These are phyloP conservation scores for Momotus momota DNA, from an alignment of 2,797 vertebrate species.

Conservation along the genomic window DNA sequence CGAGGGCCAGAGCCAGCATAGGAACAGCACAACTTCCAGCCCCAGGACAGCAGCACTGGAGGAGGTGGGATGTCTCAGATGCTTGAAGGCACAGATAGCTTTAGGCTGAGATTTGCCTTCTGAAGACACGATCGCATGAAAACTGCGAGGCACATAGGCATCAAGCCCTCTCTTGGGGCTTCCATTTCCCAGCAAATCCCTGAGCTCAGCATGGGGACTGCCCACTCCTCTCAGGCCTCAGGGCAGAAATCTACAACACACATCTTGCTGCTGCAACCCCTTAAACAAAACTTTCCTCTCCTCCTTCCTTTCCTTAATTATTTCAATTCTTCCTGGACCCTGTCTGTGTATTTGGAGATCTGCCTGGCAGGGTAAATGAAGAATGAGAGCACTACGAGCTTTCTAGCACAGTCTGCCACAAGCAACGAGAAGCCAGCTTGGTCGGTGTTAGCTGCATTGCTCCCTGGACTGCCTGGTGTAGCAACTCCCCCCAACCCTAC, in stretches of 20 bases:
- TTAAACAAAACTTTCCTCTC: neutral
- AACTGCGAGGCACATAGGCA: neutral
- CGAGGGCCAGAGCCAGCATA: neutral
- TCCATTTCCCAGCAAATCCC: neutral
- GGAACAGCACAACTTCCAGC: neutral
- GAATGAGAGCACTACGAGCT: neutral
- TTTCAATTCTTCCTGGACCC: neutral
- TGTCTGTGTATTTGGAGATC: neutral
- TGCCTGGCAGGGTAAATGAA: neutral
- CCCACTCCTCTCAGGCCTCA: neutral
- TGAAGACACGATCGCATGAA: neutral
- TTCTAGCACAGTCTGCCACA: neutral
- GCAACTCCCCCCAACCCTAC: neutral
- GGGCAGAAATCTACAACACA: neutral
- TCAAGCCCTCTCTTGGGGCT: neutral
- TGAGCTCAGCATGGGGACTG: neutral
- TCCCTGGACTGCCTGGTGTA: neutral
- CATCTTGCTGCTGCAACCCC: neutral
- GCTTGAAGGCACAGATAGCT: neutral
- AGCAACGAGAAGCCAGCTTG: neutral
- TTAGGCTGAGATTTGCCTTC: neutral
- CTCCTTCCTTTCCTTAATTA: neutral
- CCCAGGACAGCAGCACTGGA: neutral
- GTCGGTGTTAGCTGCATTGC: neutral
- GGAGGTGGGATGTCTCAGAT: neutral